These are phyloP conservation scores for Trachelus troglodyta DNA, from an alignment of 2,888 invertebrate genomes.

Conservation along the genomic window DNA sequence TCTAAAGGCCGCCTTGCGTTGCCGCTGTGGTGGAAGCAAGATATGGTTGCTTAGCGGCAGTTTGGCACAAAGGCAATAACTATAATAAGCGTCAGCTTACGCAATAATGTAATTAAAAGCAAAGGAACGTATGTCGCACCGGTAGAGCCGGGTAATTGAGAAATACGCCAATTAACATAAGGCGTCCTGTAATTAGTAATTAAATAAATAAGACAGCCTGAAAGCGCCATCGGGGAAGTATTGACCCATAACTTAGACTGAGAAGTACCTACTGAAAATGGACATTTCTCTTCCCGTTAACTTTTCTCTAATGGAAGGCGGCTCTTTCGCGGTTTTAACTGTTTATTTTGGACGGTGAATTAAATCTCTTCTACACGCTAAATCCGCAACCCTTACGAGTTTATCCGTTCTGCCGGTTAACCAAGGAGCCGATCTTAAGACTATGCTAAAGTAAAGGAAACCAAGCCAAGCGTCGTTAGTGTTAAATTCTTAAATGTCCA, in stretches of 20 bases:
- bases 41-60: no score
- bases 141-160: conserved; percentile 16
- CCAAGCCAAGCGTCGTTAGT: background rate
- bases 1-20: no score
- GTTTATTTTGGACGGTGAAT: background rate
- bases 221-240: background rate
- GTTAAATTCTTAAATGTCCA: background rate
- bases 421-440: background rate
- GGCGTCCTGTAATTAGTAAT: conserved; percentile 32
- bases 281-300: background rate
- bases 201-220: conserved; percentile 31
- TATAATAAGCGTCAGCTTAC: background rate
- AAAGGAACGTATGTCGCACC: background rate
- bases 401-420: background rate
- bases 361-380: background rate
- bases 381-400: background rate
- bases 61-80: background rate
- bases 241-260: background rate
- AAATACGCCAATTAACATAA: conserved; percentile 34
- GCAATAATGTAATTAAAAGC: background rate
- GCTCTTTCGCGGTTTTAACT: background rate
- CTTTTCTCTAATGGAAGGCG: background rate
- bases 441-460: background rate
- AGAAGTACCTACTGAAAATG: background rate
- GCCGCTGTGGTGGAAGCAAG: no score